phyloP scores from a whole-genome alignment of 2,888 invertebrate genomes.

The Chydorus sphaericus region DNA sequence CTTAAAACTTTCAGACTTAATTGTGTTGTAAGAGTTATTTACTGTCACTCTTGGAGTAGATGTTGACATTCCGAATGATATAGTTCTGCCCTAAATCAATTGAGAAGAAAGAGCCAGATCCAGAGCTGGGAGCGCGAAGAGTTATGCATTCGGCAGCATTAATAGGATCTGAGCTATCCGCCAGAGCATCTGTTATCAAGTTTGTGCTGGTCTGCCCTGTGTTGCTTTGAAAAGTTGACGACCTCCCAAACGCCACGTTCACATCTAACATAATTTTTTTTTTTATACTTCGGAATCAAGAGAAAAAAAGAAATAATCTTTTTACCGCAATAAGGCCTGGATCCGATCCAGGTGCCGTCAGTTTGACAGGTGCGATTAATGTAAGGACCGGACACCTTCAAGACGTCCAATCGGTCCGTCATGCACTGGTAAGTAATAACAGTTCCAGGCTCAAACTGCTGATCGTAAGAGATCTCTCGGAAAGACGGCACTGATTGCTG shows the following conservation, averaged over 20 bases:
- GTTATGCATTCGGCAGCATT: not conserved
- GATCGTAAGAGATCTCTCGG: not conserved
- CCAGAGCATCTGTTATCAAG: not conserved
- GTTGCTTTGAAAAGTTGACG: no score
- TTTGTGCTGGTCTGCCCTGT: no score
- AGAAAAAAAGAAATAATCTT: not conserved
- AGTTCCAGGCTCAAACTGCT: not conserved
- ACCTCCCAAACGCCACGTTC: not conserved
- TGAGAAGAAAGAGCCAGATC: not conserved
- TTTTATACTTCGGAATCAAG: not conserved
- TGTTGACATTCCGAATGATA: not conserved
- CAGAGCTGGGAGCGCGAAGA: no score
- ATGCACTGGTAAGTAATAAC: not conserved
- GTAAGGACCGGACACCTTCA: not conserved
- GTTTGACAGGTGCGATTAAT: not conserved
- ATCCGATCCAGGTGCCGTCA: not conserved
- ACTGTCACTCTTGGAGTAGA: not conserved
- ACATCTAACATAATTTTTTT: not conserved
- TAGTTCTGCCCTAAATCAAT: not conserved
- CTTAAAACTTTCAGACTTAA: not conserved
- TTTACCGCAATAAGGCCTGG: not conserved
- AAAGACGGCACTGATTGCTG: not conserved
- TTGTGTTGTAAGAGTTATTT: not conserved
- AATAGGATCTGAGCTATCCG: not conserved
- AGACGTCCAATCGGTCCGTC: not conserved